Evolutionary conservation across 2,888 invertebrate genomes (phyloP).

Genomic region (Drosophila longiperda): DNA sequence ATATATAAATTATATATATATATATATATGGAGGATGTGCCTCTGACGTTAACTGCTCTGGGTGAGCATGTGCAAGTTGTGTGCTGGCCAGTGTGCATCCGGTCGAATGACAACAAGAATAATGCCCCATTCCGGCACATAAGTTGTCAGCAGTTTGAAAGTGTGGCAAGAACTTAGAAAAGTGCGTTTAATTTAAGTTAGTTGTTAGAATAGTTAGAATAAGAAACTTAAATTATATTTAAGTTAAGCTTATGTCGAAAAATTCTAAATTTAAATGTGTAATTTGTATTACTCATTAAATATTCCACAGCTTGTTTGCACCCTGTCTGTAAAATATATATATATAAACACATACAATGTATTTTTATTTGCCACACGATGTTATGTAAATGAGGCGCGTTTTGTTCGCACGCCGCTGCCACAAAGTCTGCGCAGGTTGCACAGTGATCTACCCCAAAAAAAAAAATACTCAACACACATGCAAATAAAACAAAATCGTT

Average conservation of each 20-base stretch:
- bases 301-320: not conserved
- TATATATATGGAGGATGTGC: slow-evolving; percentile 16
- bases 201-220: not conserved
- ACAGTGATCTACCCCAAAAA: slow-evolving; percentile 29
- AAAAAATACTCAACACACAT: slow-evolving; percentile 34
- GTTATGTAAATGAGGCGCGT: slow-evolving; percentile 68
- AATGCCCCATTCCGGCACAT: slow-evolving; percentile 14
- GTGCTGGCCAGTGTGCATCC: slow-evolving; percentile 51
- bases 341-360: not conserved
- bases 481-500: slow-evolving; percentile 77
- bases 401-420: slow-evolving; percentile 73
- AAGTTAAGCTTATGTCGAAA: not conserved
- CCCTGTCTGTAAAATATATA: not conserved
- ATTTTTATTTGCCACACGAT: slow-evolving; percentile 26
- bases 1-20: not conserved
- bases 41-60: slow-evolving; percentile 23
- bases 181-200: not conserved
- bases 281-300: not conserved
- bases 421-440: slow-evolving; percentile 67
- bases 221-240: no score
- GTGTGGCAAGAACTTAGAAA: not conserved
- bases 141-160: slow-evolving; percentile 16
- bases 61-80: slow-evolving; percentile 45
- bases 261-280: not conserved
- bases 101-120: slow-evolving; percentile 41